Evolutionary conservation across 2,888 invertebrate genomes (phyloP), one percentile per base, ranked within the genome.

Genomic region (Aethes cnicana): DNA sequence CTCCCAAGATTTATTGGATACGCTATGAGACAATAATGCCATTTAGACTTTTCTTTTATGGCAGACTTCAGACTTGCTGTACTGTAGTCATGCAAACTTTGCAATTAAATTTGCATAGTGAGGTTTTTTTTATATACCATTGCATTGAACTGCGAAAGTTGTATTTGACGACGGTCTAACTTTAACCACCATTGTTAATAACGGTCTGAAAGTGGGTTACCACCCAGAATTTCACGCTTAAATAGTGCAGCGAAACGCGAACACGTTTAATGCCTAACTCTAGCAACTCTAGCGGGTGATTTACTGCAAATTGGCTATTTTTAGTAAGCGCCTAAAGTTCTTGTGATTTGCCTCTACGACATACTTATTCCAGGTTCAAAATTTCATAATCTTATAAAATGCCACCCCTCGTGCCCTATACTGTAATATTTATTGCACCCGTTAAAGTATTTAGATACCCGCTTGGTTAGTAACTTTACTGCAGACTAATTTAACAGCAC

Each of bases 271-370:
- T 16, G 26, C 39, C 17, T 39, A 17, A 18, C 12, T 42, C 33
- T 28, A 26, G 11, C 28, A 28, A n/a, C n/a, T n/a, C n/a, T n/a
- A n/a, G n/a, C n/a, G n/a, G n/a, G 59, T 74, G 72, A 78, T 77
- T 75, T 76, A 78, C 72, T 76, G 76, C 72, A 78, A 74, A 77
- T 77, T 72, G 72, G 64, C 65, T 64, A 54, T 63, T 59, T 64
- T 64, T 55, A 47, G 54, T 47, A 48, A 47, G 9, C 25, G 47
- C 39, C 18, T 32, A 39, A 23, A 32, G 23, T 39, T 41, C 23
- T n/a, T n/a, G n/a, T n/a, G n/a, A n/a, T n/a, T n/a, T n/a, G n/a
- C n/a, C n/a, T n/a, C n/a, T n/a, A n/a, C n/a, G n/a, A n/a, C n/a
- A n/a, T n/a, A n/a, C n/a, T n/a, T n/a, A n/a, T n/a, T n/a, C n/a